These are phyloP conservation scores for Echinops telfairi DNA, from an alignment of 2,113 vertebrate genomes.

Conservation along the genomic window DNA sequence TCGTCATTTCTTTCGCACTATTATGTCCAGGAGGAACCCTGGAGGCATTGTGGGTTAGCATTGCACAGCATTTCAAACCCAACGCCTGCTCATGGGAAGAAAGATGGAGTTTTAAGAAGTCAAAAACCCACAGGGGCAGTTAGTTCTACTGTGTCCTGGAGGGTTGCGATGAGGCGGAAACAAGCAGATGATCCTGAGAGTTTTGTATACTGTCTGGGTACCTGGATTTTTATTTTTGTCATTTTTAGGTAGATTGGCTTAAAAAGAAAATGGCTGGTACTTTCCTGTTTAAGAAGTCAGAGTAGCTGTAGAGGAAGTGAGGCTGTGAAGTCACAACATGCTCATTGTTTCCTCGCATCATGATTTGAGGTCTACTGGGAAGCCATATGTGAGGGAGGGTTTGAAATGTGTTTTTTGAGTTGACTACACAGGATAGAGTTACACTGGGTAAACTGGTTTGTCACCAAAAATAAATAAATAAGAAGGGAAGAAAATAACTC, in stretches of 20 bases:
- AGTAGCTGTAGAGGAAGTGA: constrained; percentile 59
- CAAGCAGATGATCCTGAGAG: no score
- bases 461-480: background rate
- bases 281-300: constrained; percentile 60
- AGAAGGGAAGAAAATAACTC: background rate
- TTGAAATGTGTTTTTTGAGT: background rate
- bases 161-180: no score
- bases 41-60: no score
- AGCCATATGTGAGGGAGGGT: background rate
- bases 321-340: constrained; percentile 50
- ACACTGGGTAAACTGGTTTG: background rate
- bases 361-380: background rate
- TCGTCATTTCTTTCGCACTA: constrained; percentile 6
- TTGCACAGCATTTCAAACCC: no score
- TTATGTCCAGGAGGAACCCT: no score
- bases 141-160: no score
- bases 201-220: constrained; percentile 12
- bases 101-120: no score
- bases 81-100: no score
- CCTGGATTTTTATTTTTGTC: constrained; percentile 66
- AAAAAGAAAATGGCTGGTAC: constrained; percentile 61
- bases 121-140: no score
- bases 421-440: background rate
- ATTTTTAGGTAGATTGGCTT: constrained; percentile 58
- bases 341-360: constrained; percentile 7